These are phyloP conservation scores for Bambusicola thoracicus DNA, from an alignment of 2,113 vertebrate species.

Conservation along the genomic window DNA sequence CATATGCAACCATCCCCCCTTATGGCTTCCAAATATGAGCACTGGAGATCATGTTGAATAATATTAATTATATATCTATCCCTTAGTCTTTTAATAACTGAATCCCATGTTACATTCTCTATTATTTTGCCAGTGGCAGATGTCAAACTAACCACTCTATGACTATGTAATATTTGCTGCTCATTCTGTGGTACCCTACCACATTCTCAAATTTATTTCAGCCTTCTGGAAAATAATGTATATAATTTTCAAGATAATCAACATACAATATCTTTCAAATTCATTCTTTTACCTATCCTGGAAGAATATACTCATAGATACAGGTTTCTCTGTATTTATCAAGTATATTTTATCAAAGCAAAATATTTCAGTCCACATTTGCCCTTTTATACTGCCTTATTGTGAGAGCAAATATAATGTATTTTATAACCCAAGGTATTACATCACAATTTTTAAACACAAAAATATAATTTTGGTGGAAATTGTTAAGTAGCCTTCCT, in stretches of 20 bases:
- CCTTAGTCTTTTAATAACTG: not conserved
- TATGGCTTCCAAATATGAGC: not conserved
- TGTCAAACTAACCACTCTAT: rapidly evolving
- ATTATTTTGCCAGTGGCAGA: not conserved
- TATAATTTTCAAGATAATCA: not conserved
- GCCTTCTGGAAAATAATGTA: not conserved
- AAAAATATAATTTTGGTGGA: not conserved
- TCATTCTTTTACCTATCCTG: not conserved
- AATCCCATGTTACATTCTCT: not conserved
- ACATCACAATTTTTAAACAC: not conserved
- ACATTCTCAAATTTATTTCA: not conserved
- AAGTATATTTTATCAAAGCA: not conserved
- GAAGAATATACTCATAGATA: not conserved
- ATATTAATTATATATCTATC: not conserved
- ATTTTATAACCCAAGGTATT: not conserved
- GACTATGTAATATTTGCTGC: not conserved
- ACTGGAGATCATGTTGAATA: not conserved
- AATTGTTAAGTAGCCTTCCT: not conserved
- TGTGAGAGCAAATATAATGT: not conserved
- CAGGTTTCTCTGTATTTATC: not conserved
- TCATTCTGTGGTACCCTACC: not conserved
- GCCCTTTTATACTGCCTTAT: not conserved
- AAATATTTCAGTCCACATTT: not conserved
- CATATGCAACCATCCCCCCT: not conserved
- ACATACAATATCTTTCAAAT: not conserved